Evolutionary conservation across 2,888 invertebrate genomes (phyloP).

Genomic region (Drosophila prolongata): DNA sequence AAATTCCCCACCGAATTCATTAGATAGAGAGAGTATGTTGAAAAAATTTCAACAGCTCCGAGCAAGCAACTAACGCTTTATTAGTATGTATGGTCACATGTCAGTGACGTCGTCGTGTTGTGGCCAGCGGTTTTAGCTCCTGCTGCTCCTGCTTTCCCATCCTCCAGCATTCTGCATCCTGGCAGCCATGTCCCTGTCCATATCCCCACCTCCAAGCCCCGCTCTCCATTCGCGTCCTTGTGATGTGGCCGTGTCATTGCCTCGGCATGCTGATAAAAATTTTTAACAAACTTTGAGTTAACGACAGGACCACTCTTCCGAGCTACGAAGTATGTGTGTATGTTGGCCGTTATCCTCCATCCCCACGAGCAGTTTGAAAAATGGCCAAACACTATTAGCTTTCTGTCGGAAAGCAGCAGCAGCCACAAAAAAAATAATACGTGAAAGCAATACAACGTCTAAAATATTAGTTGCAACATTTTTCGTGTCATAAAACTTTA

Average conservation of each 20-base stretch:
- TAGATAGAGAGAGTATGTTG: constrained; percentile 25
- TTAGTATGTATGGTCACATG: constrained; percentile 77
- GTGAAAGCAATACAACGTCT: constrained; percentile 47
- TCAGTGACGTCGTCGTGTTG: constrained; percentile 61
- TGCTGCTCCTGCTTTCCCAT: constrained; percentile 18
- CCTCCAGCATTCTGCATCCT: constrained; percentile 15
- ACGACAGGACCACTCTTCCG: constrained; percentile 58
- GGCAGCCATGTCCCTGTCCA: constrained; percentile 21
- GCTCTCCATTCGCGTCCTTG: constrained; percentile 44
- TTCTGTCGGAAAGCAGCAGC: constrained; percentile 42
- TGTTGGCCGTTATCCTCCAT: constrained; percentile 31
- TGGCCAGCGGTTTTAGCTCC: constrained; percentile 45
- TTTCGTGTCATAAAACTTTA: constrained; percentile 72
- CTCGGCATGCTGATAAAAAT: constrained; percentile 72
- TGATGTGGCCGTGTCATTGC: constrained; percentile 80
- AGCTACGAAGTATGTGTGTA: constrained; percentile 20
- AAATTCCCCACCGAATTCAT: constrained; percentile 33
- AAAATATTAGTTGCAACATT: constrained; percentile 79
- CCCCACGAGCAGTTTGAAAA: constrained; percentile 69
- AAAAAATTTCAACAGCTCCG: constrained; percentile 42
- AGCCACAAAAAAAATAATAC: constrained; percentile 11
- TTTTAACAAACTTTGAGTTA: constrained; percentile 77
- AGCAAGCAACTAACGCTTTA: constrained; percentile 67
- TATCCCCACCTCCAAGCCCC: not conserved
- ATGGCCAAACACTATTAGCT: constrained; percentile 79